phyloP scores from a whole-genome alignment of 2,888 invertebrate species.

The Pyrocoelia pectoralis region DNA sequence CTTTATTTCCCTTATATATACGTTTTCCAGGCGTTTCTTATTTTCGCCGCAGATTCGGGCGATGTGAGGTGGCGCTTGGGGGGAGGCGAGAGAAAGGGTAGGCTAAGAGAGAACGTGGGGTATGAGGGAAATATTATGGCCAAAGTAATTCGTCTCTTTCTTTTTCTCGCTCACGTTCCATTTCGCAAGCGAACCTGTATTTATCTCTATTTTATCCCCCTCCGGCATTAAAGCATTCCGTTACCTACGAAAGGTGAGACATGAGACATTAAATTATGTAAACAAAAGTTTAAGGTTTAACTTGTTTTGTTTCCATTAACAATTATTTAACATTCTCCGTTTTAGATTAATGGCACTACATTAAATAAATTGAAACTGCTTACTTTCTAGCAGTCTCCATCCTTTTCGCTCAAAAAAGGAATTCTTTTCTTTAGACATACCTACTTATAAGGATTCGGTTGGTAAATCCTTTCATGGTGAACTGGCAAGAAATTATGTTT shows the following conservation, averaged over 20 bases:
- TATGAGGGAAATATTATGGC: conserved; percentile 31
- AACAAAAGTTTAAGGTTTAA: conserved; percentile 34
- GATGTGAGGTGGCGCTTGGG: background rate
- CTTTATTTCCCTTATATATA: conserved; percentile 53
- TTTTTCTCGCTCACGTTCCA: conserved; percentile 28
- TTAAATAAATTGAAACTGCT: too few species aligned
- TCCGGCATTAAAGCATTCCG: conserved; percentile 32
- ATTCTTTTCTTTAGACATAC: too few species aligned
- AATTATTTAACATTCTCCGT: conserved; percentile 17
- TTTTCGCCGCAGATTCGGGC: conserved; percentile 36
- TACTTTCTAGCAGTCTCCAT: too few species aligned
- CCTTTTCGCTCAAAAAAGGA: too few species aligned
- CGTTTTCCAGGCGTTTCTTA: conserved; percentile 52
- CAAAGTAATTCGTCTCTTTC: conserved; percentile 36
- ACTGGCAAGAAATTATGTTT: too few species aligned
- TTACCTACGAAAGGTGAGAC: conserved; percentile 33
- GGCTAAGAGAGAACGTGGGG: conserved; percentile 4
- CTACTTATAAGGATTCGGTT: too few species aligned
- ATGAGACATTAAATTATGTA: conserved; percentile 36
- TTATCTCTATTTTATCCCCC: conserved; percentile 16
- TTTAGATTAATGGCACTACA: conserved; percentile 19
- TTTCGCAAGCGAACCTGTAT: conserved; percentile 23
- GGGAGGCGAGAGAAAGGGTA: background rate
- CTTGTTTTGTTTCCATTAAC: conserved; percentile 27
- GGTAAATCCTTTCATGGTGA: too few species aligned